phyloP scores from a whole-genome alignment of 2,113 vertebrate species.

The Erythrolamprus reginae region DNA sequence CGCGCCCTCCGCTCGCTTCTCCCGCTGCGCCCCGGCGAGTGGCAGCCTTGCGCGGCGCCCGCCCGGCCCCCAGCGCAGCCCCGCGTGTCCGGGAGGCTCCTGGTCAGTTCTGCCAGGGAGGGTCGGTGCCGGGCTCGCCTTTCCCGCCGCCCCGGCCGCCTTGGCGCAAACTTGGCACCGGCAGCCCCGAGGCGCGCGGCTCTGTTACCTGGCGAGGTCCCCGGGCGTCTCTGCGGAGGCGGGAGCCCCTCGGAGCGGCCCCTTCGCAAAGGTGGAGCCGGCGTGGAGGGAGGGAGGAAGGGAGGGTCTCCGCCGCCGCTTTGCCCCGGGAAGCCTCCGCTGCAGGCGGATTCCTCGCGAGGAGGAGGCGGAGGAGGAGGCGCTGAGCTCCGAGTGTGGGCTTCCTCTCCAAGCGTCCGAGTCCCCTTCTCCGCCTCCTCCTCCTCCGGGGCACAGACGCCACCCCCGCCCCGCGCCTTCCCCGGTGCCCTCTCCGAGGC shows the following conservation, averaged over 20 bases:
- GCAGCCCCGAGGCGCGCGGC: background rate
- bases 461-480: fast-evolving
- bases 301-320: background rate
- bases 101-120: no score
- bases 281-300: background rate
- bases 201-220: background rate
- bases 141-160: no score
- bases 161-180: background rate
- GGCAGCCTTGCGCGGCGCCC: no score
- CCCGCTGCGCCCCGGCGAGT: background rate
- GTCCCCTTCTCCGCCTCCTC: background rate
- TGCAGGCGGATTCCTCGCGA: background rate
- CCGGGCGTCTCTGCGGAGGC: no score
- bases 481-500: background rate
- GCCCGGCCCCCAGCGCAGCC: no score
- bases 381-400: background rate
- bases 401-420: no score
- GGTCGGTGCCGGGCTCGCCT: no score
- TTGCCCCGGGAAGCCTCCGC: background rate
- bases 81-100: no score
- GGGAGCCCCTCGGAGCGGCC: no score
- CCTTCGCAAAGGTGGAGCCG: background rate
- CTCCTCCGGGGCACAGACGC: background rate
- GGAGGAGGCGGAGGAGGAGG: background rate
- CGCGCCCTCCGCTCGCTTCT: no score